Base-by-base conservation (phyloP, 2,797 vertebrate genomes). In the Florisuga fusca region DNA sequence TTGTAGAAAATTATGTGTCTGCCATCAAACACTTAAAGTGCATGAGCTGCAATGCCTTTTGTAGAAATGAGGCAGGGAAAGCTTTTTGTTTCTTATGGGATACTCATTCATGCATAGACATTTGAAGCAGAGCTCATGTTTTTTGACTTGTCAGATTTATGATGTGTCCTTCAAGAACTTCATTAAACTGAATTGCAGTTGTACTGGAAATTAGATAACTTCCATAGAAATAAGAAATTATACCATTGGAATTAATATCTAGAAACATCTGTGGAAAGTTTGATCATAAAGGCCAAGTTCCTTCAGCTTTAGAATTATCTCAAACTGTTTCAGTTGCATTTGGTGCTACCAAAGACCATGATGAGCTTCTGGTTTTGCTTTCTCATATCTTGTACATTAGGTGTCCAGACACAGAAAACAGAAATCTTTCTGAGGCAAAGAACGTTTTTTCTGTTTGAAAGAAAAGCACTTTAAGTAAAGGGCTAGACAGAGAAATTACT, bases 261-360 rank as follows among this genome's bases (percentile, higher is more conserved):
- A 12, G 27, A 84, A 34, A 31, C 1, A 15, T 33, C 17, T 54
- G 25, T 50, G 58, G 17, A 50, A 78, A 69, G 7, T 6, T 71
- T 7, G 9, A 3, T 55, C 62, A 54, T 17, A 67, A 74, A 82
- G 5, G 16, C 3, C 0, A 0, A 69, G 5, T 68, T 84, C 11
- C 34, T 73, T 38, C 29, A 12, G 4, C 33, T 33, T 46, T 20
- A 23, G 48, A 31, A 51, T 41, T 62, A 74, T 27, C 67, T 75
- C 33, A 81, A 87, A 43, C 10, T 26, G 3, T 66, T 53, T 2
- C 7, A 26, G 31, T 15, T 66, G 2, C 43, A 53, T 55, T 71
- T 57, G 21, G 3, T 48, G 11, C 19, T 59, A 36, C 13, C 10
- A 6, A 79, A 72, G 22, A 34, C n/a, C 2, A n/a, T 14, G 0